Percentiles rank a stretch among this genome's conserved stretches.
phyloP scores from a whole-genome alignment of 2,888 invertebrate genomes.

The Andricus quercusramuli region DNA sequence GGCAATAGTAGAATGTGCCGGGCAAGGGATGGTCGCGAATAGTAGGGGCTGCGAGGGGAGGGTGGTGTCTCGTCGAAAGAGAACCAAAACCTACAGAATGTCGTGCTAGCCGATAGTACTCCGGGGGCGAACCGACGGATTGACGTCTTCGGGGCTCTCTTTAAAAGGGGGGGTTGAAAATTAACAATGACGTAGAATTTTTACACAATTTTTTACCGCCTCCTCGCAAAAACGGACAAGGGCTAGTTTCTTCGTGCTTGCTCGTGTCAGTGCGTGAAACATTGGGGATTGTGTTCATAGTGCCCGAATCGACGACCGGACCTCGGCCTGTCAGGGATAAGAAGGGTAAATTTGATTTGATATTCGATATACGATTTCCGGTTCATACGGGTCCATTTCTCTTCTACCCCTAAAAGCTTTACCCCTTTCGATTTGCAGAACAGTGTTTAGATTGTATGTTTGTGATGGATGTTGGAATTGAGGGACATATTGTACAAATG shows the following conservation, averaged over 20 bases:
- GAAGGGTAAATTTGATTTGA: slow-evolving; percentile 47
- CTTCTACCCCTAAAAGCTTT: slow-evolving; percentile 3
- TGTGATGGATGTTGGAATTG: background rate
- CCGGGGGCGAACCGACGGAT: slow-evolving; percentile 54
- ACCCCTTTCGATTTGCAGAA: background rate
- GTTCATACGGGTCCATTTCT: slow-evolving; percentile 7
- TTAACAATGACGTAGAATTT: slow-evolving; percentile 11
- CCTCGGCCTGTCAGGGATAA: slow-evolving; percentile 5
- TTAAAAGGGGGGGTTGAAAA: background rate
- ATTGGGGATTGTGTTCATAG: slow-evolving; percentile 2
- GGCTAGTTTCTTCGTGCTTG: slow-evolving; percentile 11
- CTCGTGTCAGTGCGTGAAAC: slow-evolving; percentile 36
- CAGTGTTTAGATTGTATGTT: background rate
- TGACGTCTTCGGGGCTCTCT: slow-evolving; percentile 8
- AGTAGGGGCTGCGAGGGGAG: slow-evolving; percentile 42
- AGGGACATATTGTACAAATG: background rate
- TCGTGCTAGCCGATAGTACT: slow-evolving; percentile 62
- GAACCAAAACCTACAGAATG: slow-evolving; percentile 55
- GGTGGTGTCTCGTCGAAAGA: slow-evolving; percentile 55
- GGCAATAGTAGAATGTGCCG: slow-evolving; percentile 43
- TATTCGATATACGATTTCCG: slow-evolving; percentile 40
- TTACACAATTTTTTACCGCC: background rate
- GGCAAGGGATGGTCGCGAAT: slow-evolving; percentile 46
- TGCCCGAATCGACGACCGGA: background rate
- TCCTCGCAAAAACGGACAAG: slow-evolving; percentile 1